Base-by-base conservation (phyloP, 2,113 vertebrate species). In the Halichoerus grypus region DNA sequence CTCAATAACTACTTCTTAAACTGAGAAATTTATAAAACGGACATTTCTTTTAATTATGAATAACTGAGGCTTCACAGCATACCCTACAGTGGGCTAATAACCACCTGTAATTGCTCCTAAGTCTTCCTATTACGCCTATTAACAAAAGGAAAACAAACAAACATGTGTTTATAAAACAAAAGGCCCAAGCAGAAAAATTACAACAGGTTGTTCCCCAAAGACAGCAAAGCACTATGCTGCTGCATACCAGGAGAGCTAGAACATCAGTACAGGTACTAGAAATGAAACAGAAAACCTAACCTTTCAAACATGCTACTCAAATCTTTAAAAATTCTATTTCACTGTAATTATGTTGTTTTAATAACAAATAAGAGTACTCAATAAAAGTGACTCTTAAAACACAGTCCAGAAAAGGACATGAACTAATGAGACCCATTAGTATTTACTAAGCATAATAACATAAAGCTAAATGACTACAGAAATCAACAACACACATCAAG, bases 331-430 rank as follows among this genome's bases (percentile, higher is more conserved):
- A 87, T 8, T 55, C 7, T 16, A 76, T 82, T 83, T 96, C 57
- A 86, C 57, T 76, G 3, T 83, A 93, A 77, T 79, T 28, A 71
- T 36, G 16, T 33, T 91, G 9, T n/a, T 89, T 96, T 76, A 95
- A 67, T 80, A 89, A 31, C 59, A 88, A 92, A 53, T 79, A 87
- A 91, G 65, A 91, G 2, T 55, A n/a, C 4, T 92, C 49, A 97
- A 94, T 57, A 92, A 95, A 94, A 88, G 93, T 49, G 16, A 88
- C 42, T 63, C 69, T 63, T 46, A 95, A 72, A 96, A 82, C 31
- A 55, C 28, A 95, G 14, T 79, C 49, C 3, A 84, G 36, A 79
- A 71, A 96, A 24, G 59, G 12, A 49, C 67, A 95, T 22, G 63
- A 93, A 95, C 16, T 33, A 86, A 86, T 46, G 13, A 76, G 86